These are phyloP conservation scores for Anthopleura sola DNA, from an alignment of 64 coral and sea anemone genomes.

Conservation along the genomic window DNA sequence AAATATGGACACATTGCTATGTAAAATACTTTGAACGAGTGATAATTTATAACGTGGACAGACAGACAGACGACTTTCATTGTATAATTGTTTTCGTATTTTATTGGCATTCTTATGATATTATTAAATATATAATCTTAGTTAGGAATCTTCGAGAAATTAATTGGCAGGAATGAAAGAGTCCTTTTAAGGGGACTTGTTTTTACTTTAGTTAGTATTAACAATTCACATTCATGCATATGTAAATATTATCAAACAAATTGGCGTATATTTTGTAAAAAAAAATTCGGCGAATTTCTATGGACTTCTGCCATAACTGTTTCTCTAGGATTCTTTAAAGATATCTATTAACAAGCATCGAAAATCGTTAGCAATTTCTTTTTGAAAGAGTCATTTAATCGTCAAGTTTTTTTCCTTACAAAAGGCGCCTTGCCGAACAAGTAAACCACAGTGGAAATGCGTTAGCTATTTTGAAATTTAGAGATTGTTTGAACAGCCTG, in stretches of 20 bases:
- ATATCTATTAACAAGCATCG: not conserved
- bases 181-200: not conserved
- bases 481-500: too few relatives aligned
- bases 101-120: slow-evolving; percentile 10
- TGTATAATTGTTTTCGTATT: slow-evolving; percentile 17
- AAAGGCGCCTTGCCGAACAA: not conserved
- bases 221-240: slow-evolving; percentile 8
- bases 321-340: slow-evolving; percentile 30
- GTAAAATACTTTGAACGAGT: not conserved
- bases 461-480: not conserved
- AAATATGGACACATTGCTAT: not conserved
- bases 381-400: not conserved
- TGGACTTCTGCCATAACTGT: slow-evolving; percentile 3
- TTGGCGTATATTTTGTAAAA: slow-evolving; percentile 24
- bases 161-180: not conserved
- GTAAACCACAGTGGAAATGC: not conserved
- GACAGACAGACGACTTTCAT: not conserved
- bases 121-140: slow-evolving; percentile 6
- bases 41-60: slow-evolving; percentile 23
- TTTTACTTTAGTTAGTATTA: slow-evolving; percentile 21
- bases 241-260: slow-evolving; percentile 16
- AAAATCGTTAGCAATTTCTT: not conserved
- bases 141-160: slow-evolving; percentile 29
- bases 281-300: slow-evolving; percentile 15
- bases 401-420: not conserved